Conservation (phyloP, 2,888 invertebrate species). For the Zhengitettix transpicula region DNA sequence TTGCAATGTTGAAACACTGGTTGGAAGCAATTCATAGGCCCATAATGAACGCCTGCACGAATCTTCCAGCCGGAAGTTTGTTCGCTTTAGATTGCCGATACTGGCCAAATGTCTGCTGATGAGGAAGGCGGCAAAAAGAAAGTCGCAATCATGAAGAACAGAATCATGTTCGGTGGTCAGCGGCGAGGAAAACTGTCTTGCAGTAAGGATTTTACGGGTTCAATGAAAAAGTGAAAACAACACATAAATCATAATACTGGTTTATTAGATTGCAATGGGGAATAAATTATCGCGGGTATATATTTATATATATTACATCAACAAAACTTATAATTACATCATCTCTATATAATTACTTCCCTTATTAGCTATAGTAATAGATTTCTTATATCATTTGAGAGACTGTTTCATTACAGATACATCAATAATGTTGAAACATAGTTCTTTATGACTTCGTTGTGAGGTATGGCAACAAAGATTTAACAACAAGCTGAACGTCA, state of each 20-base stretch:
- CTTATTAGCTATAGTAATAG: not conserved
- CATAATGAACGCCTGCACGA: not conserved
- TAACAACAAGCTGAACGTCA: too few species aligned
- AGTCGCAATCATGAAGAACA: too few species aligned
- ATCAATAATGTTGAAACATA: not conserved
- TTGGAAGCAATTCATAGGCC: not conserved
- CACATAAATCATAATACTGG: not conserved
- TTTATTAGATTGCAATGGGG: not conserved
- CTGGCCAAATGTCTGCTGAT: too few species aligned
- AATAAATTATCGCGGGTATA: not conserved
- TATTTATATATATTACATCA: not conserved
- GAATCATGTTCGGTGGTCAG: too few species aligned
- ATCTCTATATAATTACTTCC: too few species aligned
- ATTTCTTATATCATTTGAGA: too few species aligned
- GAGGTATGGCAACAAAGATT: too few species aligned
- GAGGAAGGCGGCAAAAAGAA: too few species aligned
- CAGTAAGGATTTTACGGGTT: not conserved
- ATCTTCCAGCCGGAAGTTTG: not conserved
- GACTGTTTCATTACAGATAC: not conserved
- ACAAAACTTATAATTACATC: not conserved
- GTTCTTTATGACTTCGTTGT: not conserved
- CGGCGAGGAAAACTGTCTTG: too few species aligned
- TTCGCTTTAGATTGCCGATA: not conserved
- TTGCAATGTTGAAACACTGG: not conserved
- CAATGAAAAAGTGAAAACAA: not conserved